Percentiles rank a stretch among this genome's conserved stretches.
phyloP scores from a whole-genome alignment of 2,113 vertebrate genomes.

The Nothocercus nigrocapillus region DNA sequence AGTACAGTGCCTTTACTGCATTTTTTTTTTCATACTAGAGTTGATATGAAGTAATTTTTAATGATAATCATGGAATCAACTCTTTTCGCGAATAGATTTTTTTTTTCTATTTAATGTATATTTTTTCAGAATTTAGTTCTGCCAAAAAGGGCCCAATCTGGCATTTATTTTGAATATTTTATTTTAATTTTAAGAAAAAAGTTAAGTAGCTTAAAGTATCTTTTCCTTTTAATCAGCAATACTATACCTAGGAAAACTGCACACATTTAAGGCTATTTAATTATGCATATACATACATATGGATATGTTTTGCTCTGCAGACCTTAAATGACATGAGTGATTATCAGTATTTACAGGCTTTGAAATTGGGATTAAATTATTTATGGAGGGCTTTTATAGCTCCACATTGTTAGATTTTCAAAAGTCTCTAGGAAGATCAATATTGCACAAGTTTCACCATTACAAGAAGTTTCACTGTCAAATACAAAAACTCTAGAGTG shows the following conservation, averaged over 20 bases:
- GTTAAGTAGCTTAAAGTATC: neutral
- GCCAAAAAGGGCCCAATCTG: neutral
- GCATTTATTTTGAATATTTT: neutral
- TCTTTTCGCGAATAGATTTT: neutral
- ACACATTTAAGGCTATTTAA: neutral
- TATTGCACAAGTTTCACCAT: neutral
- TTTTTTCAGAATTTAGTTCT: neutral
- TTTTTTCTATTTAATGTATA: neutral
- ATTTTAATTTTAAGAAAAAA: neutral
- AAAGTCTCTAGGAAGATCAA: neutral
- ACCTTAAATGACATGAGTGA: neutral
- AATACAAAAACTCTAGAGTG: neutral
- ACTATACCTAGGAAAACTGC: neutral
- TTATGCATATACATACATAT: too few relatives aligned
- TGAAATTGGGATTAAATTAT: neutral
- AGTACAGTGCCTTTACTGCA: neutral
- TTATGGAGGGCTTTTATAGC: neutral
- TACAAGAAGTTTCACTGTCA: neutral
- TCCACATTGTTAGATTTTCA: neutral
- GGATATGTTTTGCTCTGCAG: neutral
- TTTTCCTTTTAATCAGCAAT: neutral
- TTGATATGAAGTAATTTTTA: neutral
- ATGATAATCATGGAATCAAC: neutral
- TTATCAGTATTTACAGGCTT: neutral
- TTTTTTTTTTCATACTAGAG: neutral